Evolutionary conservation across 2,888 invertebrate species (phyloP).

Genomic region (Idaea dimidiata): DNA sequence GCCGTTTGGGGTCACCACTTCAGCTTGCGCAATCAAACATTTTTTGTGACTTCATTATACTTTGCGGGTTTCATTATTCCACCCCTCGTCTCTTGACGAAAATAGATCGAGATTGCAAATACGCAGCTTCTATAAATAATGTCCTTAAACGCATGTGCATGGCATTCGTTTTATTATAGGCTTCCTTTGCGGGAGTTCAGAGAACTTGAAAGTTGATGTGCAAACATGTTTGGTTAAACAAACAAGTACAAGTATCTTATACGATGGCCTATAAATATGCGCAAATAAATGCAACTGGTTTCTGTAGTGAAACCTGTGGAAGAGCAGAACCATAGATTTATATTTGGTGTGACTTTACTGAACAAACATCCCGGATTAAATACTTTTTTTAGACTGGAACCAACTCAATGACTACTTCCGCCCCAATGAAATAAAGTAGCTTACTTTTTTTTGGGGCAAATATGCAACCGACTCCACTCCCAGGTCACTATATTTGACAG

Average conservation of each 20-base stretch:
- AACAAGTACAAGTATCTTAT: constrained; percentile 17
- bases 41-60: constrained; percentile 40
- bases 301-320: background rate
- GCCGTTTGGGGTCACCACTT: constrained; percentile 49
- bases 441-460: background rate
- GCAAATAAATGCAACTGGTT: background rate
- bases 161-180: constrained; percentile 51
- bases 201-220: constrained; percentile 30
- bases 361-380: background rate
- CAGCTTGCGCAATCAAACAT: constrained; percentile 48
- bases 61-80: constrained; percentile 28
- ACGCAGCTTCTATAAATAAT: constrained; percentile 43
- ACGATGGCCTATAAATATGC: constrained; percentile 2
- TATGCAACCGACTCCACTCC: background rate
- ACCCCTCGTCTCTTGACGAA: constrained; percentile 23
- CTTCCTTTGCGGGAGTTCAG: constrained; percentile 55
- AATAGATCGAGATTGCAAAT: constrained; percentile 30
- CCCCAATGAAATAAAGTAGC: background rate
- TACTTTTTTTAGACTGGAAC: background rate
- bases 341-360: background rate
- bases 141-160: constrained; percentile 42
- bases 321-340: background rate
- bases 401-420: background rate
- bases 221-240: constrained; percentile 10
- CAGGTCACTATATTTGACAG: background rate